These are phyloP conservation scores for Holothuria glaberrima DNA, from an alignment of 35 echinoderm and acorn worm genomes.

Conservation along the genomic window DNA sequence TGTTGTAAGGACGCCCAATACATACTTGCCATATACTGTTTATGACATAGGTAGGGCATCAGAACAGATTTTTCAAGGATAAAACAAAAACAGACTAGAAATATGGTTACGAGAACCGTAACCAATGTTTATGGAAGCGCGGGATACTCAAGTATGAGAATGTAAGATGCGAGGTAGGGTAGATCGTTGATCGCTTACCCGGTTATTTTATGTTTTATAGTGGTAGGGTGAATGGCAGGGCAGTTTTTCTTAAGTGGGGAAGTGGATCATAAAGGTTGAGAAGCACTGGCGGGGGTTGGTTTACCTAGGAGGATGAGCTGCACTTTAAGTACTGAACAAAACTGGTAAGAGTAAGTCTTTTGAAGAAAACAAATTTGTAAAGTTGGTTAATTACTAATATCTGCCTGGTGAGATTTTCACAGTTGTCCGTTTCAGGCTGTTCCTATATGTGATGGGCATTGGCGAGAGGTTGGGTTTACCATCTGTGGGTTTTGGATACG, in stretches of 20 bases:
- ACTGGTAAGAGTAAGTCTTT: not conserved
- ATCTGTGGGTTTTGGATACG: not conserved
- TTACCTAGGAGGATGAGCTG: not conserved
- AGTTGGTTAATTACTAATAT: constrained; percentile 1
- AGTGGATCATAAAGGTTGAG: constrained; percentile 1
- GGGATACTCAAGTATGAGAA: constrained; percentile 6
- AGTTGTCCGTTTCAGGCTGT: not conserved
- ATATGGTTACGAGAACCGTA: not conserved
- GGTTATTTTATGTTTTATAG: not conserved
- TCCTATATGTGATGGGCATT: not conserved
- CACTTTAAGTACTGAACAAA: not conserved
- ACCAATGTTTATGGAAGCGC: not conserved
- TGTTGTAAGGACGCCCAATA: too few species aligned
- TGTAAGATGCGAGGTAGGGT: not conserved
- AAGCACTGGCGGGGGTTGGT: not conserved
- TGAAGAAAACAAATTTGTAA: not conserved
- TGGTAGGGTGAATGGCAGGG: not conserved
- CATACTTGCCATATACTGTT: too few species aligned
- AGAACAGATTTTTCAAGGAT: too few species aligned
- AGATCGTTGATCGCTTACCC: not conserved
- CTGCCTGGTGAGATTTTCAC: not conserved
- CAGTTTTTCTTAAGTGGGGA: not conserved
- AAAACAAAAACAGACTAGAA: too few species aligned
- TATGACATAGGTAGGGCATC: too few species aligned
- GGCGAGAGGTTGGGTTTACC: not conserved